These are phyloP conservation scores for Dryadula phaetusa DNA, from an alignment of 2,888 invertebrate species.

Conservation along the genomic window DNA sequence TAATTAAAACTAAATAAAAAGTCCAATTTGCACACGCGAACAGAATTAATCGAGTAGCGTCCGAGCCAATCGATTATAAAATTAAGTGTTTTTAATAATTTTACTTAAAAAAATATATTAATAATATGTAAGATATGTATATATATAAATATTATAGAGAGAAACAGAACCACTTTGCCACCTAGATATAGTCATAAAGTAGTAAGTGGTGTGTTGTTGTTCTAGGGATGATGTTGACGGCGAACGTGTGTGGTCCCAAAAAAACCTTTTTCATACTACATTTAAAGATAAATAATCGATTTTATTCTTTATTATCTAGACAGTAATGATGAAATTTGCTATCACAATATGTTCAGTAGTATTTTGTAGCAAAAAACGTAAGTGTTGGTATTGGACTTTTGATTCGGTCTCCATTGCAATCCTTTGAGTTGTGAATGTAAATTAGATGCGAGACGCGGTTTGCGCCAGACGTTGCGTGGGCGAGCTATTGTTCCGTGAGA, in stretches of 20 bases:
- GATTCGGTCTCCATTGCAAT: constrained; percentile 58
- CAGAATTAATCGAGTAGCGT: constrained; percentile 17
- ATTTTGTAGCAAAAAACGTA: constrained; percentile 75
- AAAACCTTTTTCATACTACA: constrained; percentile 50
- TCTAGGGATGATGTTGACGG: constrained; percentile 74
- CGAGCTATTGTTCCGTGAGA: constrained; percentile 74
- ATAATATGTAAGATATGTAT: neutral
- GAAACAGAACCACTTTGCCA: constrained; percentile 62
- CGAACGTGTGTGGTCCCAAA: constrained; percentile 79
- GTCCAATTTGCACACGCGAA: constrained; percentile 17
- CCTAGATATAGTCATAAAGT: constrained; percentile 80
- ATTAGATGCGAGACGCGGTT: constrained; percentile 67
- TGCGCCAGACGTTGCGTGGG: constrained; percentile 78
- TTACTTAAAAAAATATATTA: too few species aligned
- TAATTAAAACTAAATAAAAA: constrained; percentile 31
- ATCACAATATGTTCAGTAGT: constrained; percentile 14
- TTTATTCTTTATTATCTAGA: constrained; percentile 53
- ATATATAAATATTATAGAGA: constrained; percentile 58
- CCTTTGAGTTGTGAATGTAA: constrained; percentile 65
- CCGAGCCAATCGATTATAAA: neutral
- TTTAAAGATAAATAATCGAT: constrained; percentile 45
- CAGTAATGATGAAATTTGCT: constrained; percentile 45
- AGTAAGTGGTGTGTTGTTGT: constrained; percentile 81
- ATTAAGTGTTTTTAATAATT: too few species aligned
- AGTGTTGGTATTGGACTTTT: constrained; percentile 77